Evolutionary conservation across 2,888 invertebrate genomes (phyloP), one percentile per base, ranked within the genome.

Genomic region (Sepioteuthis lessoniana): DNA sequence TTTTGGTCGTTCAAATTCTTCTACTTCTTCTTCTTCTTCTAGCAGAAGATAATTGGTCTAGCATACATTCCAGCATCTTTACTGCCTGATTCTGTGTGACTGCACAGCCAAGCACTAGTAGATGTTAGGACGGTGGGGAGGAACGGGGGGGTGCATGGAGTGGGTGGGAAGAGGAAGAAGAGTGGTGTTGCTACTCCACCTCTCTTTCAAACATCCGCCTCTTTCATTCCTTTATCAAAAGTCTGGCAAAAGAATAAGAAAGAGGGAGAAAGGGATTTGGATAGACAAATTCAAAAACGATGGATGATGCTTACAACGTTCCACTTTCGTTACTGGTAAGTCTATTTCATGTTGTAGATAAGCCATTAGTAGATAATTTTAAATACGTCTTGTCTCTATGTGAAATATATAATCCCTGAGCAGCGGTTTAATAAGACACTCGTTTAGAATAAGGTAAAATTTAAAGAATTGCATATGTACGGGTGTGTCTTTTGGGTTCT

Each of bases 91-190:
- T 76, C 76, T 35, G 16, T 35, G 16, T 76, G 76, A 76, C 76
- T 76, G 76, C n/a, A n/a, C 76, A 16, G 76, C 76, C n/a, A 28
- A 28, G n/a, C n/a, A n/a, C n/a, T 5, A 7, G 31, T 8, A 7
- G 10, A 7, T 2, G 60, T 31, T 60, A 31, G 10, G 31, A 31
- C 8, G 10, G 5, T 0, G 31, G 60, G 60, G 60, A 28, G 31
- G 60, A 28, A 8, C n/a, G 2, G 4, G 4, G n/a, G 76, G 13
- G 76, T 31, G n/a, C n/a, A n/a, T 0, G n/a, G 76, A 19, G n/a
- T 0, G n/a, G 0, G 76, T 0, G 4, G n/a, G 19, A 25, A 5
- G n/a, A 25, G 16, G 4, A 35, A n/a, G 16, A 19, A 19, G 10
- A 16, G 76, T 19, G 19, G 76, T 76, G 76, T 0, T 76, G n/a